Conservation (phyloP, 2,888 invertebrate species). For the Amorpha juglandis region DNA sequence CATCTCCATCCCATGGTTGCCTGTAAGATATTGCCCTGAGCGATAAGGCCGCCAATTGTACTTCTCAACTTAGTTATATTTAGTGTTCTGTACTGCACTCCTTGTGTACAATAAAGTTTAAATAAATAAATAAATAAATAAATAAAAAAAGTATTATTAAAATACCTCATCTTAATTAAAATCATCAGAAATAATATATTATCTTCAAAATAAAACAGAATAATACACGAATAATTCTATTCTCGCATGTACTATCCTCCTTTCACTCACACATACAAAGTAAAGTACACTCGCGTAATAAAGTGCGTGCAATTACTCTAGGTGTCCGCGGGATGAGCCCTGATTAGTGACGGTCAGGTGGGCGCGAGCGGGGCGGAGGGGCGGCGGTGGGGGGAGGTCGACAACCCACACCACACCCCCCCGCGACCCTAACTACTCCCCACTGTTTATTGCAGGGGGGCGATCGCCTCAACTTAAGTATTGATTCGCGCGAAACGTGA, state of each 20-base stretch:
- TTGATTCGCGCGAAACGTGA: constrained; percentile 85
- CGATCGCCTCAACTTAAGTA: constrained; percentile 84
- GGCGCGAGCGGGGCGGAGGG: constrained; percentile 51
- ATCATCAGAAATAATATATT: too few relatives aligned
- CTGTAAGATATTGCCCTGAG: too few relatives aligned
- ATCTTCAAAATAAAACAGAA: neutral
- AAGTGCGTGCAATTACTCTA: constrained; percentile 72
- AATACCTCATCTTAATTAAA: too few relatives aligned
- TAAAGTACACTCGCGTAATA: constrained; percentile 56
- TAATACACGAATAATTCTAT: neutral
- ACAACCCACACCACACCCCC: constrained; percentile 60
- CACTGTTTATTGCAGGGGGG: constrained; percentile 79
- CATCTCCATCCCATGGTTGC: too few relatives aligned
- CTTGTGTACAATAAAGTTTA: too few relatives aligned
- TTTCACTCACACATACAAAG: constrained; percentile 35
- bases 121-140: too few relatives aligned
- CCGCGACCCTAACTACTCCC: constrained; percentile 67
- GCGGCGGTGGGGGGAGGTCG: constrained; percentile 45
- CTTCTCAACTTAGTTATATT: too few relatives aligned
- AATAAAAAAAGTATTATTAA: too few relatives aligned
- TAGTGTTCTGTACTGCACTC: too few relatives aligned
- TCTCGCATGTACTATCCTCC: constrained; percentile 7
- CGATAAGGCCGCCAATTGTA: too few relatives aligned
- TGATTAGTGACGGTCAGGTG: constrained; percentile 84
- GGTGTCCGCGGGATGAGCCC: constrained; percentile 83